Base-by-base conservation (phyloP, 2,888 invertebrate species). In the Acanthopleura granulata region DNA sequence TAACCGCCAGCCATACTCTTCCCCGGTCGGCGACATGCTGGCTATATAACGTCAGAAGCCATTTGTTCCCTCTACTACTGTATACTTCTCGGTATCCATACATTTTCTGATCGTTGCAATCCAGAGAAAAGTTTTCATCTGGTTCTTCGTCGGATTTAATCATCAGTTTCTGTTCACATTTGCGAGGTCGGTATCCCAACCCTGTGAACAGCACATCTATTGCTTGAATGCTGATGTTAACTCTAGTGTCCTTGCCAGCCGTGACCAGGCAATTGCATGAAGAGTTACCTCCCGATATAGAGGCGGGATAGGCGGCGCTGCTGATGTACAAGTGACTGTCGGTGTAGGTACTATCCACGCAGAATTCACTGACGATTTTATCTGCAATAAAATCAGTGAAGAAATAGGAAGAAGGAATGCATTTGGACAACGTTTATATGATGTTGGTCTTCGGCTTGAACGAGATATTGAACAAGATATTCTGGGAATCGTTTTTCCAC, bases 241-340 rank as follows among this genome's bases (percentile, higher is more conserved):
- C 66, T 18, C 25, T 66, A 14, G 66, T 16, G 6, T 22, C 25
- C 66, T 25, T 66, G 1, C 66, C 66, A 25, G 66, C 66, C 66
- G 66, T 66, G 6, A 66, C 66, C 22, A 66, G 66, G 29, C 66
- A 66, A 27, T 66, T 66, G 29, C 66, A 66, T 22, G 66, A 66
- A 15, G 22, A 27, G 29, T 66, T 66, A 22, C 25, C 66, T 27
- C 25, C 66, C 16, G 18, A 22, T 27, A 66, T 27, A 6, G 66
- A 66, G 22, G 66, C 1, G 1, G 66, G 66, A 27, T 66, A 66
- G 16, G 66, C 22, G 22, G 66, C 22, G 29, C 66, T 66, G 6
- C 22, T 27, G 66, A 66, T 66, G 29, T 66, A 66, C 14, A 66
- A 25, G 3, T 27, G 25, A 27, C 66, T 66, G 29, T 66, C 66